These are phyloP conservation scores for Charaxes varanes DNA, from an alignment of 1,140 invertebrate genomes.

Conservation along the genomic window DNA sequence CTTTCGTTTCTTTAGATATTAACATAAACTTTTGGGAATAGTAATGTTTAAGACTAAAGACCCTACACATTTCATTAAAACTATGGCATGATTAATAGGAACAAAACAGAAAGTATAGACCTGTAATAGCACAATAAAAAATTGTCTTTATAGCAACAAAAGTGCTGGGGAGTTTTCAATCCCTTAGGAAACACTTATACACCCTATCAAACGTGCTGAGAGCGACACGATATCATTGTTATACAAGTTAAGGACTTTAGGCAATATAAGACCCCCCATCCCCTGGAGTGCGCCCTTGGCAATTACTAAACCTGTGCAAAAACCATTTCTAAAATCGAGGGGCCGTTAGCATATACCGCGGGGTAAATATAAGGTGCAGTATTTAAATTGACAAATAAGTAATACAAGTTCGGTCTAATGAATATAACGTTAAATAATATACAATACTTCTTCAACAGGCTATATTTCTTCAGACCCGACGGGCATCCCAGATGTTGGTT, in stretches of 20 bases:
- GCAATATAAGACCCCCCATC: constrained; percentile 25
- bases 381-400: not conserved
- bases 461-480: too few relatives aligned
- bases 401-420: not conserved
- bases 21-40: too few relatives aligned
- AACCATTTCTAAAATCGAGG: constrained; percentile 9
- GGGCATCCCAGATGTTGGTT: too few relatives aligned
- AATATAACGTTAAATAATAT: too few relatives aligned
- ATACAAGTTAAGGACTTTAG: constrained; percentile 21
- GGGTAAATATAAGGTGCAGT: not conserved
- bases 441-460: too few relatives aligned
- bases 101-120: too few relatives aligned
- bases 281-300: constrained; percentile 19
- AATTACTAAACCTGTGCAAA: constrained; percentile 30
- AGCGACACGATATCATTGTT: constrained; percentile 23
- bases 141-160: constrained; percentile 17
- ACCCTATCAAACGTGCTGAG: constrained; percentile 21
- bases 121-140: constrained; percentile 1
- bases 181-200: constrained; percentile 23
- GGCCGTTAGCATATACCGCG: not conserved
- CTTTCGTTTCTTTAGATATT: too few relatives aligned
- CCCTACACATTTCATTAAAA: too few relatives aligned
- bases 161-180: constrained; percentile 8
- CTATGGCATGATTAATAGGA: too few relatives aligned
- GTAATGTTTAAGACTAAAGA: too few relatives aligned